Evolutionary conservation across 2,888 invertebrate species (phyloP), one percentile per base, ranked within the genome.

Genomic region (Loripinus fragilis): DNA sequence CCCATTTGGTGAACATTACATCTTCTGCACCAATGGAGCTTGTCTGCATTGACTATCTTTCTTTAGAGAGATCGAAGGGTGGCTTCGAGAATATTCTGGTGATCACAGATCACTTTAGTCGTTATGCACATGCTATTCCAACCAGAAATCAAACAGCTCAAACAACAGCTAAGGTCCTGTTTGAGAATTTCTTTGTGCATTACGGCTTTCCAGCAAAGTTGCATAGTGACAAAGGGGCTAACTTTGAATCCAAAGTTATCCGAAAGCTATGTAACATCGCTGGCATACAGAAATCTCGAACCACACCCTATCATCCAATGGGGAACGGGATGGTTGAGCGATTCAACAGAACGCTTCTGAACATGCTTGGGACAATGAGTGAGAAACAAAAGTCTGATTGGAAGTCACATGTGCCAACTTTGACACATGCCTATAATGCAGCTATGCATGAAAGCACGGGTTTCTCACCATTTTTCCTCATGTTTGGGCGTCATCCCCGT

Each of bases 171-270:
- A 66, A 60, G 25, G 71, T 38, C 0, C 60, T 78, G 28, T 73
- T 70, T 45, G 48, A 70, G 41, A 74, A 75, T 52, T 82, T 71
- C 55, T 25, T 79, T 15, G 41, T 66, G n/a, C 73, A 74, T n/a
- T 79, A 71, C 33, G 76, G 76, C 17, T 52, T 82, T 41, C 76
- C 76, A 2, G 30, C 60, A 73, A 60, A 48, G 20, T 41, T 81
- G 3, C 81, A 78, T 41, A 45, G 72, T 28, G 78, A 81, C 30
- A 67, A 77, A 38, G 75, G 77, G n/a, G 65, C 68, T 17, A 77
- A 81, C 23, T 80, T 80, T 67, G 74, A 74, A 45, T 45, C 55
- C 17, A 17, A 64, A 2, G 25, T 81, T 35, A 70, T 81, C 45
- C 60, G 48, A 17, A 74, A 78, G 48, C 55, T 81, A 17, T 75